phyloP scores from a whole-genome alignment of 2,888 invertebrate species.

The Athripsodes cinereus region DNA sequence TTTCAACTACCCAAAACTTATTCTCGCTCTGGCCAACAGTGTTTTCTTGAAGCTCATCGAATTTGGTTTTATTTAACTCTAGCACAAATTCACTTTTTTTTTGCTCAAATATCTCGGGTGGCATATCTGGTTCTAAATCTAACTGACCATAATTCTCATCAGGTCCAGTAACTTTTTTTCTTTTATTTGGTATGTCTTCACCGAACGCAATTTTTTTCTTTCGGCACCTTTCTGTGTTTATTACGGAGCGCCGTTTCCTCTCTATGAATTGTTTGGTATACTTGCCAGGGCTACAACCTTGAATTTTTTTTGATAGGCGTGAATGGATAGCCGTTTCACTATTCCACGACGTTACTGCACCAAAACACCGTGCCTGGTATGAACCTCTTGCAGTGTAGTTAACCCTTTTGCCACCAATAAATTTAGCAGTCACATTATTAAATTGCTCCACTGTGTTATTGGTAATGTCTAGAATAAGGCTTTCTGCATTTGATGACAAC shows the following conservation, averaged over 20 bases:
- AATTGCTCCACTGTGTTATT: neutral
- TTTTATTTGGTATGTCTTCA: neutral
- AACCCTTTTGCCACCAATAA: neutral
- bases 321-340: neutral
- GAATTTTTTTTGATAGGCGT: neutral
- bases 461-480: neutral
- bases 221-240: neutral
- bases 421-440: neutral
- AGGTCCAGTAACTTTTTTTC: neutral
- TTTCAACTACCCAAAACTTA: neutral
- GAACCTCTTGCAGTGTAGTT: neutral
- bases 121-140: neutral
- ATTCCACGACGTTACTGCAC: neutral
- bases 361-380: neutral
- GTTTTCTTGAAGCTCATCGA: neutral
- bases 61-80: neutral
- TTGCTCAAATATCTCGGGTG: neutral
- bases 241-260: neutral
- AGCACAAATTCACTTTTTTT: neutral
- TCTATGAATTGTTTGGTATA: neutral
- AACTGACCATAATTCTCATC: neutral
- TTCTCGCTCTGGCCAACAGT: neutral
- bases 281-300: neutral
- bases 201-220: neutral
- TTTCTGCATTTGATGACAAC: neutral